Percentiles rank a stretch among this genome's conserved stretches.
Evolutionary conservation across 2,888 invertebrate species (phyloP).

Genomic region (Quadriops clusia): DNA sequence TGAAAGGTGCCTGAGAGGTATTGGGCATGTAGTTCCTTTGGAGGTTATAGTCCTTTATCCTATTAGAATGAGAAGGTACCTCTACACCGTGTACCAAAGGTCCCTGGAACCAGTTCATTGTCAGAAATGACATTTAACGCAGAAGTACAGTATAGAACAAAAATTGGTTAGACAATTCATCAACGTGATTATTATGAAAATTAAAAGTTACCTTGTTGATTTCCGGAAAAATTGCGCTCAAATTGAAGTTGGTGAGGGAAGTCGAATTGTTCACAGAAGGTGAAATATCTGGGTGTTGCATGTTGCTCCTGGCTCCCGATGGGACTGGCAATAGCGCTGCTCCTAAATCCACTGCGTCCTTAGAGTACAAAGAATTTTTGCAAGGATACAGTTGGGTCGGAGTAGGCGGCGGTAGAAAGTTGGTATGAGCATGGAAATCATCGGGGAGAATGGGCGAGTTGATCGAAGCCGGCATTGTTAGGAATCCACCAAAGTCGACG

Average conservation of each 20-base stretch:
- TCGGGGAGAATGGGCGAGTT: constrained; percentile 35
- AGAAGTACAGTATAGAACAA: too few relatives aligned
- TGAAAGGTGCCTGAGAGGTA: too few relatives aligned
- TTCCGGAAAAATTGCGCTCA: constrained; percentile 75
- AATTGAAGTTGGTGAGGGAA: constrained; percentile 63
- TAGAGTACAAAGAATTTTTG: constrained; percentile 32
- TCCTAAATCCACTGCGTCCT: constrained; percentile 24
- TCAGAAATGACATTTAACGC: constrained; percentile 1
- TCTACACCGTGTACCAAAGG: too few relatives aligned
- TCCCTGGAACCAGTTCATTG: not conserved
- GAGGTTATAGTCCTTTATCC: too few relatives aligned
- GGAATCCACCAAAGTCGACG: constrained; percentile 32
- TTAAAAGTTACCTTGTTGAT: constrained; percentile 45
- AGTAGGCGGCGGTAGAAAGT: constrained; percentile 29
- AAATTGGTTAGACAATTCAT: too few relatives aligned
- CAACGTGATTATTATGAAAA: too few relatives aligned
- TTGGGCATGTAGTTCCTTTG: too few relatives aligned
- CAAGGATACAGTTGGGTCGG: constrained; percentile 30
- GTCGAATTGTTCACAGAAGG: constrained; percentile 34
- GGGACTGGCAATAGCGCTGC: constrained; percentile 24
- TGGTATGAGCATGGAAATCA: constrained; percentile 33
- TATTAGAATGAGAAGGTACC: too few relatives aligned
- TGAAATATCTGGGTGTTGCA: constrained; percentile 30
- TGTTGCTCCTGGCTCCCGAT: constrained; percentile 19
- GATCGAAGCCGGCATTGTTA: constrained; percentile 32